These are phyloP conservation scores for Drosophila pseudotalamancana DNA, from an alignment of 2,888 invertebrate genomes.

Conservation along the genomic window DNA sequence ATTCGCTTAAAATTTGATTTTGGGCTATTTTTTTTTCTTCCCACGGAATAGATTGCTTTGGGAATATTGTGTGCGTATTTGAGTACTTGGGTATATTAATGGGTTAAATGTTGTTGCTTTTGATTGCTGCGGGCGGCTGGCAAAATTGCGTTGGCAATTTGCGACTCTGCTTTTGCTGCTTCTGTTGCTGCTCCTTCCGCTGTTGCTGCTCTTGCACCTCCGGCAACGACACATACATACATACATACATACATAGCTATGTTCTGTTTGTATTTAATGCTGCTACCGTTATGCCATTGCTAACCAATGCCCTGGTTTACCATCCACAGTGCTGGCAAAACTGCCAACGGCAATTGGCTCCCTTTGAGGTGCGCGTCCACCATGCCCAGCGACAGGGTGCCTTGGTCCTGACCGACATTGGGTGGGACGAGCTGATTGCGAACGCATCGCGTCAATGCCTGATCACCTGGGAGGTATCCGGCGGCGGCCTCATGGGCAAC, in stretches of 20 bases:
- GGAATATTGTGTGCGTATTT: constrained; percentile 17
- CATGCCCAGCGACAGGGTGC: constrained; percentile 83
- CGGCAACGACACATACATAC: background rate
- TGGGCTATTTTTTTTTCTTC: background rate
- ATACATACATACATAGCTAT: background rate
- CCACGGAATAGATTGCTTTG: background rate
- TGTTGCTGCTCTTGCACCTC: too few species aligned
- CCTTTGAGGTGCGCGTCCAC: constrained; percentile 79
- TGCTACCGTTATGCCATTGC: constrained; percentile 14
- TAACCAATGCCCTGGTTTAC: background rate
- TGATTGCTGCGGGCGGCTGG: constrained; percentile 53
- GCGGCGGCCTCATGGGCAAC: constrained; percentile 84
- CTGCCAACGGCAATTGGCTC: constrained; percentile 79
- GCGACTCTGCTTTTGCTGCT: constrained; percentile 38
- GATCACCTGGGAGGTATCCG: constrained; percentile 84
- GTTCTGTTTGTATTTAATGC: constrained; percentile 5
- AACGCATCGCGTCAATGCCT: constrained; percentile 81
- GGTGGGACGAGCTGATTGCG: constrained; percentile 81
- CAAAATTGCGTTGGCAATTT: constrained; percentile 68
- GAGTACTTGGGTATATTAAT: constrained; percentile 25
- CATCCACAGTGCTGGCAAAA: constrained; percentile 82
- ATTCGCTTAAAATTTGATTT: background rate
- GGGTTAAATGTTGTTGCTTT: constrained; percentile 52
- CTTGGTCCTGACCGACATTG: constrained; percentile 83
- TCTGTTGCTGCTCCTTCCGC: too few species aligned